Evolutionary conservation across 2,797 vertebrate genomes (phyloP).

Genomic region (Ctenochaetus hawaiiensis): DNA sequence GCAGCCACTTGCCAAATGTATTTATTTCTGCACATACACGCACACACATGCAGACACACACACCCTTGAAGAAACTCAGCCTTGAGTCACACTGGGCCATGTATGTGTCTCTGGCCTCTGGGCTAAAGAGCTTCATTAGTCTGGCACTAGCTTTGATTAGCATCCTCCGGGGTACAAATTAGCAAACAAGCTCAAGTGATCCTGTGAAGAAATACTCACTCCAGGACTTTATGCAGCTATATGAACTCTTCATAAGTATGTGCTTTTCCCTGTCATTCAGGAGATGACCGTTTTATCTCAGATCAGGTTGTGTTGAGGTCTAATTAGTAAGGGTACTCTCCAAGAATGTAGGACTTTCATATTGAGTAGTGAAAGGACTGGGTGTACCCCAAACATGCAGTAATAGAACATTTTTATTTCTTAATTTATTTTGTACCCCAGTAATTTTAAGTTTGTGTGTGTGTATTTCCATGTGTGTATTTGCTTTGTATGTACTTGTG

Average conservation of each 20-base stretch:
- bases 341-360: neutral
- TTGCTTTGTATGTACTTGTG: neutral
- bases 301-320: neutral
- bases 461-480: neutral
- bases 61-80: conserved; percentile 40
- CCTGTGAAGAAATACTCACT: conserved; percentile 49
- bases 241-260: conserved; percentile 47
- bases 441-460: neutral
- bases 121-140: conserved; percentile 83
- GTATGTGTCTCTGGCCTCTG: conserved; percentile 66
- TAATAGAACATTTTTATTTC: neutral
- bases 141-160: conserved; percentile 78
- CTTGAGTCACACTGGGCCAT: conserved; percentile 57
- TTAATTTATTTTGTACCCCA: neutral
- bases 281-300: conserved; percentile 35
- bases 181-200: conserved; percentile 73
- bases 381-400: neutral
- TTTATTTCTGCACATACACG: conserved; percentile 28
- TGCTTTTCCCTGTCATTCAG: conserved; percentile 41
- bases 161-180: conserved; percentile 81
- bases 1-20: conserved; percentile 19
- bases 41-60: conserved; percentile 13
- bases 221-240: conserved; percentile 34
- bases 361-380: neutral
- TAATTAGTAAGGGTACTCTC: conserved; percentile 14